A percentile compares a stretch with the other conserved stretches of the same genome.
Evolutionary conservation across 2,797 vertebrate species (phyloP).

Genomic region (Heterohyrax brucei): DNA sequence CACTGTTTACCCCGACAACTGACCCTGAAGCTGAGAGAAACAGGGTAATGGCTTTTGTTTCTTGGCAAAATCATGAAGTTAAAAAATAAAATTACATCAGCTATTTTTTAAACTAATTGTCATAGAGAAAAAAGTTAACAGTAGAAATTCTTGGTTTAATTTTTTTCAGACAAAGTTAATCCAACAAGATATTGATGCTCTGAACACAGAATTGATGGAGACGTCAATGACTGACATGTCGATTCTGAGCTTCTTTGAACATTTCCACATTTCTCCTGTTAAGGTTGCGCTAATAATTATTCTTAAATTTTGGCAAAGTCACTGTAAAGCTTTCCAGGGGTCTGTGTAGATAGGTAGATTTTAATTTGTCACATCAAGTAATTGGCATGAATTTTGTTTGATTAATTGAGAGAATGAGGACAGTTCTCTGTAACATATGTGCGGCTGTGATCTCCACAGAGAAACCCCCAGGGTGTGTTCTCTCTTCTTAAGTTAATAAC

Average conservation of each 20-base stretch:
- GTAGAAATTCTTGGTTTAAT: conserved; percentile 59
- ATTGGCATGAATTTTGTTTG: conserved; percentile 70
- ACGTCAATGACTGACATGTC: conserved; percentile 94
- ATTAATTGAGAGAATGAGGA: conserved; percentile 75
- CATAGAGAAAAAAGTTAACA: conserved; percentile 38
- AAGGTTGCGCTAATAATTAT: conserved; percentile 91
- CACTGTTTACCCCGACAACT: conserved; percentile 93
- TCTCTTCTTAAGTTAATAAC: conserved; percentile 80
- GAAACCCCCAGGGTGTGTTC: conserved; percentile 60
- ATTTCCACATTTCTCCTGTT: conserved; percentile 98
- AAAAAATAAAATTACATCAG: background rate
- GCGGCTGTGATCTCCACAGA: conserved; percentile 53
- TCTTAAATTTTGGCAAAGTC: conserved; percentile 47
- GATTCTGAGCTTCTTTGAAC: conserved; percentile 96
- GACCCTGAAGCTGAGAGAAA: conserved; percentile 92
- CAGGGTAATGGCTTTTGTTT: conserved; percentile 91
- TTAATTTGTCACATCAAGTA: conserved; percentile 48
- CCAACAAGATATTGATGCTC: conserved; percentile 93
- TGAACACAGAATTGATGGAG: conserved; percentile 95
- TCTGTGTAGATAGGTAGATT: background rate
- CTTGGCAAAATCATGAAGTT: conserved; percentile 39
- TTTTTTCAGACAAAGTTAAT: conserved; percentile 93
- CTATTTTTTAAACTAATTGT: background rate
- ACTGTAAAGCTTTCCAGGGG: conserved; percentile 26
- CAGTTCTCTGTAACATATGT: conserved; percentile 68